phyloP scores from a whole-genome alignment of 2,113 vertebrate genomes.

The Odobenus rosmarus region DNA sequence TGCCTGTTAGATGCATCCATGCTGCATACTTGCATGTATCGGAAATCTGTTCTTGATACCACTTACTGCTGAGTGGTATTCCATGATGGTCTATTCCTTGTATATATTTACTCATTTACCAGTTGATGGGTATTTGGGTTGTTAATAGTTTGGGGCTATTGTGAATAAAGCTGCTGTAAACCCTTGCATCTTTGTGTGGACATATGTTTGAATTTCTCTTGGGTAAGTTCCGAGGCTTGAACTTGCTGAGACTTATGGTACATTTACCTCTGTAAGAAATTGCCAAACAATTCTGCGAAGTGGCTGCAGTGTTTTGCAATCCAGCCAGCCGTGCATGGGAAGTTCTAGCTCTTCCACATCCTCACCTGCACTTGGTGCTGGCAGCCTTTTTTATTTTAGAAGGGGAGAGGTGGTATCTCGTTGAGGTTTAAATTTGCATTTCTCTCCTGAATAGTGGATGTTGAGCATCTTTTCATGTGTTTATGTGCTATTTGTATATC shows the following conservation, averaged over 20 bases:
- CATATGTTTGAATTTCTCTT: not conserved
- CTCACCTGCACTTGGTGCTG: not conserved
- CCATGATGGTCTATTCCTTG: not conserved
- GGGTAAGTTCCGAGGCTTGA: not conserved
- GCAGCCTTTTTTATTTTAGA: not conserved
- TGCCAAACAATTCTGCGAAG: not conserved
- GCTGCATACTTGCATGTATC: not conserved
- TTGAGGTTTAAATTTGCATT: not conserved
- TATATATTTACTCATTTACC: not conserved
- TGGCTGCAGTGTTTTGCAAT: not conserved
- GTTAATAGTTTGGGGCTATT: not conserved
- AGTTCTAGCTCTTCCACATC: not conserved
- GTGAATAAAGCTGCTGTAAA: not conserved
- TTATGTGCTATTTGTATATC: not conserved
- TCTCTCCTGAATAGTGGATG: not conserved
- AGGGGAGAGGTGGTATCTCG: not conserved
- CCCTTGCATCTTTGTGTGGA: not conserved
- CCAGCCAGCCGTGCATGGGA: not conserved
- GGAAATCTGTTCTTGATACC: not conserved
- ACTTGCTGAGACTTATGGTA: not conserved
- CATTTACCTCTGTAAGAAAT: not conserved
- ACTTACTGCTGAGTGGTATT: not conserved
- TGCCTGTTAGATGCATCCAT: not conserved
- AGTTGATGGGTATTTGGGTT: not conserved
- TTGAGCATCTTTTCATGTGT: not conserved